Base-by-base conservation (phyloP, 2,797 vertebrate species). In the Phataginus tetradactyla region DNA sequence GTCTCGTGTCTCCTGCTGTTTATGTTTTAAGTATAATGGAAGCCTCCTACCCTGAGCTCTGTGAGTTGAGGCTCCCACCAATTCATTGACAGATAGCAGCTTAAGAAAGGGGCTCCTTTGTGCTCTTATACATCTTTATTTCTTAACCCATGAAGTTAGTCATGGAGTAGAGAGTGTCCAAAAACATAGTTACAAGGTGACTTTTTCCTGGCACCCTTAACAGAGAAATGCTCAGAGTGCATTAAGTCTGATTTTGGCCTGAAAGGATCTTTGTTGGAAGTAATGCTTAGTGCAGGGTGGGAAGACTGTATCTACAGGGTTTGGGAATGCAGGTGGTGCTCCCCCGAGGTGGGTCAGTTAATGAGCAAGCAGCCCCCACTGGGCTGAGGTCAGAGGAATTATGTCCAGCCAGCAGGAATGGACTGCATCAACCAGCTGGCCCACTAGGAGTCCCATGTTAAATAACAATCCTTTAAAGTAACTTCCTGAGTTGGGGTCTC, bases 341-440 rank as follows among this genome's bases (percentile, higher is more conserved):
- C 45, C 75, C 84, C 90, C 39, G 10, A 55, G 34, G 15, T 32
- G 71, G 23, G 13, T 87, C 59, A 55, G 34, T 75, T 86, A 51
- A 64, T 55, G 64, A 91, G 68, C 45, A 14, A 71, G 59, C 74
- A 45, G 17, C 66, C 42, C 66, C 66, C 32, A 7, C 57, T 27
- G 68, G 84, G 79, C 85, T 55, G 71, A 91, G 86, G 78, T 49
- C 91, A 77, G 23, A 87, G 69, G 75, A 66, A 53, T 68, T 86
- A 79, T 66, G n/a, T 27, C 34, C 63, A n/a, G 53, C 83, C 68
- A n/a, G 66, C 63, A 88, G 63, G 66, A 55, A 0, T 42, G 42
- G 53, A 32, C 71, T 61, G 20, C 57, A 78, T 53, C 3, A 1
- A 45, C 75, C 80, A n/a, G 42, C 61, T 34, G 37, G 55, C 75